A percentile compares a stretch with the other conserved stretches of the same genome.
Conservation (phyloP, 2,797 vertebrate species). For the Pelobates cultripes region DNA sequence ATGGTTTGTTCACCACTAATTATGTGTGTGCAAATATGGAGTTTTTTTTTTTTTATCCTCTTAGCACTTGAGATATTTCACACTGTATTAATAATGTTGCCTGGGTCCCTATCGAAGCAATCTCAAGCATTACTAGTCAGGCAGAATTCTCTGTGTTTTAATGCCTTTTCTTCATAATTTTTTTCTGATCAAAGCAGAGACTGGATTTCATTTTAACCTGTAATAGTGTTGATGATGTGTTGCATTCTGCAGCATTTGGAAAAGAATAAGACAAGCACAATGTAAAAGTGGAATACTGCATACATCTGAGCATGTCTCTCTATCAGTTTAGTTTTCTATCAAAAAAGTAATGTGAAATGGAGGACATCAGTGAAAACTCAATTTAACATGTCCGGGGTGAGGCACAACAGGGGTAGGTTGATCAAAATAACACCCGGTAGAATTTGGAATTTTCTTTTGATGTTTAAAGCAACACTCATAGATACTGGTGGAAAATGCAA, state of each 20-base stretch:
- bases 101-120: neutral
- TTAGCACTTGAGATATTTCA: neutral
- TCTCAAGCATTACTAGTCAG: neutral
- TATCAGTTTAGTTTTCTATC: neutral
- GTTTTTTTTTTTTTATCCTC: neutral
- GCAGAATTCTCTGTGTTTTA: neutral
- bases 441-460: too few species aligned
- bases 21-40: neutral
- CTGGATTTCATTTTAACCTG: neutral
- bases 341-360: neutral
- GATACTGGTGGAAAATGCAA: too few species aligned
- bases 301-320: neutral
- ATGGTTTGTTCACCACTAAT: neutral
- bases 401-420: too few species aligned
- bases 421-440: too few species aligned
- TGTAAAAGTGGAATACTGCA: neutral
- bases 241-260: constrained; percentile 8
- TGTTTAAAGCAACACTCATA: too few species aligned
- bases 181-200: neutral
- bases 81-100: neutral
- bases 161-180: neutral
- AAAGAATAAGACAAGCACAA: neutral
- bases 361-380: too few species aligned
- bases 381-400: too few species aligned
- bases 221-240: neutral